A percentile compares a stretch with the other conserved stretches of the same genome.
Conservation (phyloP, 2,797 vertebrate species). For the Selene dorsalis region DNA sequence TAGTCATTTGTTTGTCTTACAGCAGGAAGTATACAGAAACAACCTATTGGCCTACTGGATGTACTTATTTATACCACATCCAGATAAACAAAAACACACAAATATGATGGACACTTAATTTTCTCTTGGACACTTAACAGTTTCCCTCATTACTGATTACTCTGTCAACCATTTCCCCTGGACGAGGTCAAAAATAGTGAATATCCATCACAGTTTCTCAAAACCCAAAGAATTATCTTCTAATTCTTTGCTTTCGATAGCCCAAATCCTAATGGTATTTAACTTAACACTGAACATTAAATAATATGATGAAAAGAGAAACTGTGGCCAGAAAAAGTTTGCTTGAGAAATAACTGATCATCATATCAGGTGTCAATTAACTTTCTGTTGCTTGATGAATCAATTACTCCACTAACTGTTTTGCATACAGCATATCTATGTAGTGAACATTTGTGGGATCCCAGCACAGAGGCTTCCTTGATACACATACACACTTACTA, state of each 20-base stretch:
- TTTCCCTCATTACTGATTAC: no score
- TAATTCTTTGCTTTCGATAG: background rate
- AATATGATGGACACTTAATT: conserved; percentile 21
- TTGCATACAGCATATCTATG: background rate
- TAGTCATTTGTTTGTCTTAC: conserved; percentile 51
- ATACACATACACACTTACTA: no score
- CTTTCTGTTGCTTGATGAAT: background rate
- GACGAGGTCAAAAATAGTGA: no score
- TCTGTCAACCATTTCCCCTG: no score
- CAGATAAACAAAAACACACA: conserved; percentile 31
- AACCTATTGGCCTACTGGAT: conserved; percentile 15
- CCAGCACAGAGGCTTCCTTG: background rate
- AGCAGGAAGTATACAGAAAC: conserved; percentile 46
- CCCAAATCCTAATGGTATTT: background rate
- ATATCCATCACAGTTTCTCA: no score
- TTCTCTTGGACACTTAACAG: no score
- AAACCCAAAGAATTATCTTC: no score
- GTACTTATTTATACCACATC: conserved; percentile 15
- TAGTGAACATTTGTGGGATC: background rate
- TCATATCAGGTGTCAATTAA: background rate
- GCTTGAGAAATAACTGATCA: background rate
- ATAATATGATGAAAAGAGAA: background rate
- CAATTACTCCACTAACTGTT: background rate
- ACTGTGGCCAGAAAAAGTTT: background rate
- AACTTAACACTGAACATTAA: background rate